Evolutionary conservation across 1,140 invertebrate species (phyloP).

Genomic region (Nixonia krombeini): DNA sequence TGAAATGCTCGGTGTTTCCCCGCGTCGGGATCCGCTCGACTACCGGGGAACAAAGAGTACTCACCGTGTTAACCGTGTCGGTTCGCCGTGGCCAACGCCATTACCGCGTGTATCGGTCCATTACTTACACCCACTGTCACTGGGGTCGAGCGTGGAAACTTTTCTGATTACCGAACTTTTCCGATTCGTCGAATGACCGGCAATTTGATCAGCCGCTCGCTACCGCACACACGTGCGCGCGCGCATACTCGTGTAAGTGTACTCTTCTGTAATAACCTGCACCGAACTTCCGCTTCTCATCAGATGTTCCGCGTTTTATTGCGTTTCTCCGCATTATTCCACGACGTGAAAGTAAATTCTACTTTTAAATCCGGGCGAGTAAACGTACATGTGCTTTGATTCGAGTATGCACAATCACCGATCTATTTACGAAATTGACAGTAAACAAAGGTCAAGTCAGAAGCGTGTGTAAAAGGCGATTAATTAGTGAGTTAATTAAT

Average conservation of each 20-base stretch:
- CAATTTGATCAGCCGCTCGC: slow-evolving; percentile 51
- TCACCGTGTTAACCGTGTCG: slow-evolving; percentile 39
- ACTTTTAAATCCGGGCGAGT: no score
- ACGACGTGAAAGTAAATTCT: no score
- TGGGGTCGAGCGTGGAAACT: slow-evolving; percentile 44
- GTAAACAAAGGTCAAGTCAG: no score
- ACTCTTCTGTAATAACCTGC: slow-evolving; percentile 14
- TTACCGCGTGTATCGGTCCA: slow-evolving; percentile 56
- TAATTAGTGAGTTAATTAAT: no score
- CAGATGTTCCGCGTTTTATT: no score
- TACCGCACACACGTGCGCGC: no score
- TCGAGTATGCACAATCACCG: no score
- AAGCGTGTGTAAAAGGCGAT: no score
- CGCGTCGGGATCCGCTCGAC: slow-evolving; percentile 25
- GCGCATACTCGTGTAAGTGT: no score
- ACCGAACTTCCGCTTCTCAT: not conserved
- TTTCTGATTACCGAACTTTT: slow-evolving; percentile 65
- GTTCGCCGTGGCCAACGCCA: slow-evolving; percentile 39
- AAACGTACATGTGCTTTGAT: no score
- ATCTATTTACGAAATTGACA: no score
- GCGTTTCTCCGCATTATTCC: no score
- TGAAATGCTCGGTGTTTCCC: slow-evolving; percentile 42
- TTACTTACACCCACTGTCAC: slow-evolving; percentile 51
- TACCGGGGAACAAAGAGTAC: slow-evolving; percentile 31
- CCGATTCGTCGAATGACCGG: slow-evolving; percentile 61